Percentiles rank a stretch among this genome's conserved stretches.
phyloP scores from a whole-genome alignment of 2,888 invertebrate species.

The Molanna angustata region DNA sequence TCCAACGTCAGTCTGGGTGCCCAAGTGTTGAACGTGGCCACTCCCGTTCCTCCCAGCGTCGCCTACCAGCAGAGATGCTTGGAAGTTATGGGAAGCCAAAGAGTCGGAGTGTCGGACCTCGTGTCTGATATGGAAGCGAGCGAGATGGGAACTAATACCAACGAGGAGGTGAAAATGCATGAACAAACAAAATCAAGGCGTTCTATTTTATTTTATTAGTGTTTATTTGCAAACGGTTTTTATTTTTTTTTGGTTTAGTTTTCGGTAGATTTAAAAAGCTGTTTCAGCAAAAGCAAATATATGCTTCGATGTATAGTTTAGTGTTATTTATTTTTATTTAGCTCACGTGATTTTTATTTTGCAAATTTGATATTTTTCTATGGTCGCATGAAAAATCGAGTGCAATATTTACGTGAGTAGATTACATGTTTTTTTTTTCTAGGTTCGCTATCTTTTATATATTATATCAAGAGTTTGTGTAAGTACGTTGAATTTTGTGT shows the following conservation, averaged over 20 bases:
- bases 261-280: too few species aligned
- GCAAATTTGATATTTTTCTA: too few species aligned
- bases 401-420: too few species aligned
- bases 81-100: slow-evolving; percentile 31
- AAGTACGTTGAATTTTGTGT: too few species aligned
- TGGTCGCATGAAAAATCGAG: too few species aligned
- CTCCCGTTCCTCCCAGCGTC: slow-evolving; percentile 31
- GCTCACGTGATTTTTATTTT: too few species aligned
- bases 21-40: slow-evolving; percentile 30
- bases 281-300: too few species aligned
- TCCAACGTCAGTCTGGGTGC: slow-evolving; percentile 29
- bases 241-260: slow-evolving; percentile 11
- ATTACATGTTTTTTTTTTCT: too few species aligned
- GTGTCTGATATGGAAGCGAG: neutral
- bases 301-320: too few species aligned
- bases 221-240: slow-evolving; percentile 2
- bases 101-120: slow-evolving; percentile 4
- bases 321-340: too few species aligned
- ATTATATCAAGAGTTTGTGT: too few species aligned
- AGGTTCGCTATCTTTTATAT: too few species aligned
- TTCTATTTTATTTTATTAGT: neutral
- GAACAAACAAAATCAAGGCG: neutral
- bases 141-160: neutral
- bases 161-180: slow-evolving; percentile 23
- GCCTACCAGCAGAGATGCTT: slow-evolving; percentile 38